These are phyloP conservation scores for Eustalomyia histrio DNA, from an alignment of 2,888 invertebrate species.

Conservation along the genomic window DNA sequence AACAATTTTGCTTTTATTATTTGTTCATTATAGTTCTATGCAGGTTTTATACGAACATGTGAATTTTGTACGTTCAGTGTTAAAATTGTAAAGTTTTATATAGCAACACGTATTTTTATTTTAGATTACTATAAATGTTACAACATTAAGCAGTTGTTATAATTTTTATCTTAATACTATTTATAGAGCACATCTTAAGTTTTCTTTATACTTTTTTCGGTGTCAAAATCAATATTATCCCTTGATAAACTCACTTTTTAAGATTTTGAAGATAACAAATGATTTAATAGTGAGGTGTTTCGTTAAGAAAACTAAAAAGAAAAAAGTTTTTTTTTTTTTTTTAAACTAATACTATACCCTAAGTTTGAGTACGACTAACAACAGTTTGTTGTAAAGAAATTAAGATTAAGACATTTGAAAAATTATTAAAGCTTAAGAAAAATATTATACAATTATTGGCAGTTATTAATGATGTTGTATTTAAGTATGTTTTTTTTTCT, in stretches of 20 bases:
- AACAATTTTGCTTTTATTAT: neutral
- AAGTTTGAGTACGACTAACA: conserved; percentile 28
- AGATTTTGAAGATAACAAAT: conserved; percentile 65
- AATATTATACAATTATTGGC: conserved; percentile 64
- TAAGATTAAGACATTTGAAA: conserved; percentile 63
- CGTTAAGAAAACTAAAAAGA: neutral
- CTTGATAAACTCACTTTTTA: conserved; percentile 58
- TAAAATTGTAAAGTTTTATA: conserved; percentile 41
- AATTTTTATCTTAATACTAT: neutral
- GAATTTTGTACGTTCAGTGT: neutral
- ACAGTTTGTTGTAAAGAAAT: conserved; percentile 25
- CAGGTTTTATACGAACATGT: conserved; percentile 14
- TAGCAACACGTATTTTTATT: conserved; percentile 48
- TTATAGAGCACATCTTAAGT: conserved; percentile 5
- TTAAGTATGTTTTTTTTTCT: conserved; percentile 7
- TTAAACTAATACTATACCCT: neutral
- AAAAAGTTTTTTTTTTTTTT: too few relatives aligned
- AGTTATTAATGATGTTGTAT: conserved; percentile 64
- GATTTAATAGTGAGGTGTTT: conserved; percentile 56
- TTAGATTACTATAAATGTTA: conserved; percentile 30
- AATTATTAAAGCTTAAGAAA: conserved; percentile 50
- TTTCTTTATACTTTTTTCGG: conserved; percentile 19
- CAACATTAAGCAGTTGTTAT: neutral
- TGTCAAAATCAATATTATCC: conserved; percentile 65
- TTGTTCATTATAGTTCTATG: conserved; percentile 38